A percentile compares a stretch with the other conserved stretches of the same genome.
These are phyloP conservation scores for Phalanger gymnotis DNA, from an alignment of 2,797 vertebrate species.

Conservation along the genomic window DNA sequence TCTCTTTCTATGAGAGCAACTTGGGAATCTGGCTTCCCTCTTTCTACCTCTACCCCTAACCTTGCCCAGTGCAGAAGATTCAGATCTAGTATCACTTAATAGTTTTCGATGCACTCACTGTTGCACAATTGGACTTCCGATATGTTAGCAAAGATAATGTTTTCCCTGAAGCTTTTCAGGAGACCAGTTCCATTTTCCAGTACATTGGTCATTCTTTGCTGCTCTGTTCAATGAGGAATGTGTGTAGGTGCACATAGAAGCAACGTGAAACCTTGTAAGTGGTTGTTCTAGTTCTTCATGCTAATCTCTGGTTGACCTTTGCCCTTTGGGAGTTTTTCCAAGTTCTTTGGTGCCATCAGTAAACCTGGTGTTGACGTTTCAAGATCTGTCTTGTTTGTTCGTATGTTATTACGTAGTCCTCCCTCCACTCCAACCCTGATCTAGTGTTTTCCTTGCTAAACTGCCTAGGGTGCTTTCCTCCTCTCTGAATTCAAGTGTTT, in stretches of 20 bases:
- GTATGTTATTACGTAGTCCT: slow-evolving; percentile 8
- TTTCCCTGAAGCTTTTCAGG: slow-evolving; percentile 4
- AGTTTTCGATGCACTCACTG: neutral
- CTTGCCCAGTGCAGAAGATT: neutral
- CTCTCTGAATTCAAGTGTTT: slow-evolving; percentile 53
- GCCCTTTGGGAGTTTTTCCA: slow-evolving; percentile 52
- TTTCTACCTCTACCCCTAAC: neutral
- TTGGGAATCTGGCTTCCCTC: neutral
- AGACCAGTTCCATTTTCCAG: neutral
- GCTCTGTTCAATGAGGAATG: neutral
- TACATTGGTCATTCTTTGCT: neutral
- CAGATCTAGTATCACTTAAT: neutral
- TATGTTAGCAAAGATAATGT: neutral
- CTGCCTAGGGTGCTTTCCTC: slow-evolving; percentile 25
- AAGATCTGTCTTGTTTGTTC: slow-evolving; percentile 40
- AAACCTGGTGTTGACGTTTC: slow-evolving; percentile 29
- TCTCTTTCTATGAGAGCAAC: neutral
- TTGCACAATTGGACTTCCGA: neutral
- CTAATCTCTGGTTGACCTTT: slow-evolving; percentile 35
- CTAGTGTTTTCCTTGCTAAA: neutral
- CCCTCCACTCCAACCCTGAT: neutral
- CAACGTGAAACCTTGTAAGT: slow-evolving; percentile 6
- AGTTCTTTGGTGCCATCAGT: slow-evolving; percentile 39
- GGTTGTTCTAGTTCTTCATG: slow-evolving; percentile 28
- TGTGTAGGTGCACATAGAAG: neutral